Conservation (phyloP, 2,113 vertebrate genomes). For the Henicopernis longicauda region DNA sequence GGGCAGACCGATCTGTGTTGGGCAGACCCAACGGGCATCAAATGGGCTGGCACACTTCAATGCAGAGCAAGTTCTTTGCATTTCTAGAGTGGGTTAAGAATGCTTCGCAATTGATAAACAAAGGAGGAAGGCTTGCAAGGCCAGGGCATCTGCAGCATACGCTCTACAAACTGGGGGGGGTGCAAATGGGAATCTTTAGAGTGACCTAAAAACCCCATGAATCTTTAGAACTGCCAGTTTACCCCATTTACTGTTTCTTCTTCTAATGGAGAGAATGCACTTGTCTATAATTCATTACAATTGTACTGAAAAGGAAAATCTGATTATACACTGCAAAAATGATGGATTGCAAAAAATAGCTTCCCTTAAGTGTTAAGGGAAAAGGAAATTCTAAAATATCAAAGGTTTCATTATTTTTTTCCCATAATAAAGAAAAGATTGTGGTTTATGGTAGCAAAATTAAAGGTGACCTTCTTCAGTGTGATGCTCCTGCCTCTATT, state of each 20-base stretch:
- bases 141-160: neutral
- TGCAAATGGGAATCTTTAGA: neutral
- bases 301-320: neutral
- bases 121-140: neutral
- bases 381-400: neutral
- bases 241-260: neutral
- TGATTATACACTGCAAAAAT: neutral
- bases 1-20: accelerated
- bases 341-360: neutral
- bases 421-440: neutral
- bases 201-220: neutral
- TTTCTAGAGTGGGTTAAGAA: neutral
- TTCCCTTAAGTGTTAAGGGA: neutral
- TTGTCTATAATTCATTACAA: neutral
- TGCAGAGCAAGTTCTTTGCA: neutral
- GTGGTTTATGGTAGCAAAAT: neutral
- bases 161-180: neutral
- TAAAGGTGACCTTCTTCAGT: neutral
- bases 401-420: neutral
- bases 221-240: neutral
- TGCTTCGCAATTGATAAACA: neutral
- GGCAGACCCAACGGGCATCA: neutral
- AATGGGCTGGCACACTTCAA: neutral
- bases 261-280: neutral
- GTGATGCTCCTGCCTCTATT: neutral